These are phyloP conservation scores for Sebastes dallii DNA, from an alignment of 2,797 vertebrate species.

Conservation along the genomic window DNA sequence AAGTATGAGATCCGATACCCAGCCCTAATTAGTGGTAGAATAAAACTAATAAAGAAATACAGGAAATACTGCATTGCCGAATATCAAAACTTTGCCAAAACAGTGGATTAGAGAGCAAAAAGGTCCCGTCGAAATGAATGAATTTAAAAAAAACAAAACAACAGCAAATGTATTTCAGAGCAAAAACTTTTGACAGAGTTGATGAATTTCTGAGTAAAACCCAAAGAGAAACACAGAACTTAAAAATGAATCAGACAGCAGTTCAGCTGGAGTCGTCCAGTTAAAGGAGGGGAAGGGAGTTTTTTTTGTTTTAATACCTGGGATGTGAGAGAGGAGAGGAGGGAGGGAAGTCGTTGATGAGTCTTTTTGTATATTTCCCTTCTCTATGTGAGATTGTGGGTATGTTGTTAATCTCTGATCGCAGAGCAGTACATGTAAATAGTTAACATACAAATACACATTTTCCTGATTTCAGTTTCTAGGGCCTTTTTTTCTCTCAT, in stretches of 20 bases:
- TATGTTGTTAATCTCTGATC: slow-evolving; percentile 55
- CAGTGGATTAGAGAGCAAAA: slow-evolving; percentile 13
- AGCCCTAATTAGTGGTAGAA: slow-evolving; percentile 40
- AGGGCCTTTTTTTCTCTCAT: slow-evolving; percentile 49
- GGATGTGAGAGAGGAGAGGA: slow-evolving; percentile 43
- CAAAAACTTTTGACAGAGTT: not conserved
- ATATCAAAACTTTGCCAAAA: not conserved
- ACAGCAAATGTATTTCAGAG: slow-evolving; percentile 11
- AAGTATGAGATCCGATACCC: not conserved
- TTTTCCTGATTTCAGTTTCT: slow-evolving; percentile 78
- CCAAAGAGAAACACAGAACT: slow-evolving; percentile 21
- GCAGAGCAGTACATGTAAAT: slow-evolving; percentile 69
- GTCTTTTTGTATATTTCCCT: slow-evolving; percentile 50
- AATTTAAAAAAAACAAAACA: not conserved
- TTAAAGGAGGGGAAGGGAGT: slow-evolving; percentile 58
- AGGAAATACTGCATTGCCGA: not conserved
- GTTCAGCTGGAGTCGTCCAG: slow-evolving; percentile 82
- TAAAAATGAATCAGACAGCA: slow-evolving; percentile 76
- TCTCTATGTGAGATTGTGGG: slow-evolving; percentile 36
- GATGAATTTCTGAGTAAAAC: slow-evolving; percentile 43
- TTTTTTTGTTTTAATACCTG: slow-evolving; percentile 32
- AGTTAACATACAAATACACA: slow-evolving; percentile 77
- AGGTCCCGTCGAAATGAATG: not conserved
- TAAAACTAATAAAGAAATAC: not conserved
- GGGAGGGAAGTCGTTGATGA: slow-evolving; percentile 35